A percentile compares a stretch with the other conserved stretches of the same genome.
phyloP scores from a whole-genome alignment of 2,888 invertebrate genomes.

The Diadromus collaris region DNA sequence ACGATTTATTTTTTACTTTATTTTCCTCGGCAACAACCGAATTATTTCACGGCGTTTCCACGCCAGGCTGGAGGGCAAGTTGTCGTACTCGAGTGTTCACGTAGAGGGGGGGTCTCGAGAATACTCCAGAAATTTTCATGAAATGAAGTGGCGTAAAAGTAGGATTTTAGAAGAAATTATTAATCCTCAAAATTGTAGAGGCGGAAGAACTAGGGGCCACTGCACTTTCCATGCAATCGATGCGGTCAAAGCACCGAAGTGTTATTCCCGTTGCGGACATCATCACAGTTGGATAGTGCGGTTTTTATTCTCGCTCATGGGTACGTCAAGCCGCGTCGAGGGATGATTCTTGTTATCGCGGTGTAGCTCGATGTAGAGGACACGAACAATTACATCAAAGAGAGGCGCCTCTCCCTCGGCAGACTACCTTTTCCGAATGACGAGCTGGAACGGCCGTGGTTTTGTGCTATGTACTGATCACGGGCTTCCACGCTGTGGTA shows the following conservation, averaged over 20 bases:
- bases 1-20: background rate
- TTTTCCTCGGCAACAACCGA: slow-evolving; percentile 7
- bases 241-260: background rate
- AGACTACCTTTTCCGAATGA: background rate
- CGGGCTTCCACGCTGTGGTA: slow-evolving; percentile 31
- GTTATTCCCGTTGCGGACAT: background rate
- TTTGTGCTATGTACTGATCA: slow-evolving; percentile 43
- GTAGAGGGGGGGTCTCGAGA: background rate
- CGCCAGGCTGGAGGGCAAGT: background rate
- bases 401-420: slow-evolving; percentile 30
- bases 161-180: background rate
- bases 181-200: background rate
- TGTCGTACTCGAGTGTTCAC: background rate
- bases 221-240: background rate
- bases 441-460: slow-evolving; percentile 15
- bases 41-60: slow-evolving; percentile 1
- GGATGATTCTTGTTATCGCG: slow-evolving; percentile 38
- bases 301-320: background rate
- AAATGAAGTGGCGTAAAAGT: slow-evolving; percentile 8
- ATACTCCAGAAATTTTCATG: slow-evolving; percentile 4
- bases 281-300: background rate
- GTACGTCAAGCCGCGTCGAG: background rate
- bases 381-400: slow-evolving; percentile 49
- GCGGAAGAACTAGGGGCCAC: background rate
- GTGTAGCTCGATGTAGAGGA: slow-evolving; percentile 36